A percentile compares a stretch with the other conserved stretches of the same genome.
Conservation (phyloP, 2,888 invertebrate species). For the Epistrophe grossulariae region DNA sequence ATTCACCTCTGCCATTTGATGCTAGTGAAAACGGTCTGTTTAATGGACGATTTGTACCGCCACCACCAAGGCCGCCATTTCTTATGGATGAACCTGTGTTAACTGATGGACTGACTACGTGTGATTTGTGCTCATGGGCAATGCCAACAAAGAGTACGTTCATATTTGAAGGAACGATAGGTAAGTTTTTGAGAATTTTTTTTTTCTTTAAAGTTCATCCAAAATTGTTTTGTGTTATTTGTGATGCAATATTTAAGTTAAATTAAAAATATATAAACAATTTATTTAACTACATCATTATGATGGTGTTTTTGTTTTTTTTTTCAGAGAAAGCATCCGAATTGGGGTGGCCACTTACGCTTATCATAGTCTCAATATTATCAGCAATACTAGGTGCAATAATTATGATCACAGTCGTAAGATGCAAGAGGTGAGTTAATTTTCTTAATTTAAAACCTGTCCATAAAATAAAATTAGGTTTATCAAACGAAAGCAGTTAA, state of each 20-base stretch:
- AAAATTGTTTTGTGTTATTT: too few relatives aligned
- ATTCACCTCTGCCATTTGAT: conserved; percentile 84
- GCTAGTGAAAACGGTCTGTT: conserved; percentile 83
- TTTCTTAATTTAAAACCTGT: not conserved
- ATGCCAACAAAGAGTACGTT: conserved; percentile 86
- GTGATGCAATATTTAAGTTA: too few relatives aligned
- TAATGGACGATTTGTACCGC: conserved; percentile 86
- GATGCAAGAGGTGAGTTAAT: conserved; percentile 86
- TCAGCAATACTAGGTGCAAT: conserved; percentile 89
- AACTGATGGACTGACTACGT: conserved; percentile 89
- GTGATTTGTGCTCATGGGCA: conserved; percentile 90
- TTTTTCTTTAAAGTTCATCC: not conserved
- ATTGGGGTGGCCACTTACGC: conserved; percentile 88
- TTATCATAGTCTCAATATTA: conserved; percentile 89
- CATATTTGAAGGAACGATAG: conserved; percentile 86
- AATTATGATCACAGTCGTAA: conserved; percentile 89
- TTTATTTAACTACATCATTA: not conserved
- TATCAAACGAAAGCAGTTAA: too few relatives aligned
- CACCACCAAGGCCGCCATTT: conserved; percentile 88
- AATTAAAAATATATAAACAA: not conserved
- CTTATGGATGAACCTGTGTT: conserved; percentile 86
- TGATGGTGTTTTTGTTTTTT: conserved; percentile 5
- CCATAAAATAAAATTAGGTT: too few relatives aligned
- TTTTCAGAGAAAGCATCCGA: conserved; percentile 85
- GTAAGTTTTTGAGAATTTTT: conserved; percentile 82